A percentile compares a stretch with the other conserved stretches of the same genome.
Evolutionary conservation across 2,113 vertebrate genomes (phyloP).

Genomic region (Nestor notabilis): DNA sequence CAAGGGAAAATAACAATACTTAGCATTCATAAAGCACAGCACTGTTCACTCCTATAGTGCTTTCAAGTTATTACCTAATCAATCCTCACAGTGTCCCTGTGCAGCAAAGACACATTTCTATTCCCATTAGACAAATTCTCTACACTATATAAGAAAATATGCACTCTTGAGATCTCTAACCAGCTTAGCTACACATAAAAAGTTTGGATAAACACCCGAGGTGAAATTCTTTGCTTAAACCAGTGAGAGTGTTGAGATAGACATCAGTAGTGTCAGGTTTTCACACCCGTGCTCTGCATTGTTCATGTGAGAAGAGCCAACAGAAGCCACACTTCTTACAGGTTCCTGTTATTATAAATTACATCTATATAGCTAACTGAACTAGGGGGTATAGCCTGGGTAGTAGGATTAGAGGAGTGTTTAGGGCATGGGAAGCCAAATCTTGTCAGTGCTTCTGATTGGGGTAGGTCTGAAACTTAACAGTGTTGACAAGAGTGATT

Average conservation of each 20-base stretch:
- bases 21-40: neutral
- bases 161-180: neutral
- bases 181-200: neutral
- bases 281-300: accelerated
- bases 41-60: neutral
- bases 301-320: neutral
- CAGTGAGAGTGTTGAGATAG: neutral
- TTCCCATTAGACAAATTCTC: neutral
- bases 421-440: neutral
- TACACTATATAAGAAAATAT: neutral
- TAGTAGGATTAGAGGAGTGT: neutral
- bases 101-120: neutral
- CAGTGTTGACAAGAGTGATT: accelerated
- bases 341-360: neutral
- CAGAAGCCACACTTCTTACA: neutral
- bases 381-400: neutral
- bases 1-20: conserved; percentile 32
- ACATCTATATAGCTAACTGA: neutral
- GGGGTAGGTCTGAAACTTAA: accelerated
- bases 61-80: conserved; percentile 40
- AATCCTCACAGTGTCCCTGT: neutral
- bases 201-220: neutral
- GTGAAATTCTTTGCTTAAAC: neutral
- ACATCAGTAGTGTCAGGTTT: neutral
- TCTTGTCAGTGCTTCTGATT: neutral